Evolutionary conservation across 2,797 vertebrate species (phyloP), one percentile per base, ranked within the genome.

Genomic region (Phylloscopus collybita): DNA sequence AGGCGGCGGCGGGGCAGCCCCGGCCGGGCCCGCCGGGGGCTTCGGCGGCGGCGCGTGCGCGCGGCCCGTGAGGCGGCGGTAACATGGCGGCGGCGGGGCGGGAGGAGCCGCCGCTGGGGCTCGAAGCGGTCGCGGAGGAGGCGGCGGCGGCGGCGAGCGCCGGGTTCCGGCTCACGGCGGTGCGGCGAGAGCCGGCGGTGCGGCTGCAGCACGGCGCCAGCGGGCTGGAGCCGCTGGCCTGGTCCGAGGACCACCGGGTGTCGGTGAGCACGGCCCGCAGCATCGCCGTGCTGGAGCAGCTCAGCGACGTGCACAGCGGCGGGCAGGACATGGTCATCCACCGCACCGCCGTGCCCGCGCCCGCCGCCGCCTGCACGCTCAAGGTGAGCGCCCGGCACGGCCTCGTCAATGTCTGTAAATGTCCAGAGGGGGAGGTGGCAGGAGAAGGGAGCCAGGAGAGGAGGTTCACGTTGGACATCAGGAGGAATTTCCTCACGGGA

Each of bases 181-280:
- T 96, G 19, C 97, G 98, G 82, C 97, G 99, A 62, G 98, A 99
- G 3, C 99, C 99, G 21, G 98, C 97, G 17, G 97, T 99, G 54
- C 95, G 96, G 86, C 97, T 99, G 82, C 89, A 98, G 89, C 97
- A 98, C 20, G 95, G 98, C 6, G 98, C 99, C 30, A 98, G 98
- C 97, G 99, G 99, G 34, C 59, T 98, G 93, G 98, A 99, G 97
- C 99, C 99, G 44, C 97, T 99, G 70, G 86, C 97, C 56, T 99
- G 99, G 99, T 99, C 99, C 4, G 98, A 99, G 94, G 99, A 99
- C 27, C 99, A 99, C 97, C 98, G 99, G 73, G 97, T 99, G 85
- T 98, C 99, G 9, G 99, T 98, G 76, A 98, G 98, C 96, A 99
- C 98, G 60, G 96, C 97, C 76, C 98, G 96, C 93, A 98, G 98